A percentile compares a stretch with the other conserved stretches of the same genome.
phyloP scores from a whole-genome alignment of 1,140 invertebrate species.

The Homarus americanus region DNA sequence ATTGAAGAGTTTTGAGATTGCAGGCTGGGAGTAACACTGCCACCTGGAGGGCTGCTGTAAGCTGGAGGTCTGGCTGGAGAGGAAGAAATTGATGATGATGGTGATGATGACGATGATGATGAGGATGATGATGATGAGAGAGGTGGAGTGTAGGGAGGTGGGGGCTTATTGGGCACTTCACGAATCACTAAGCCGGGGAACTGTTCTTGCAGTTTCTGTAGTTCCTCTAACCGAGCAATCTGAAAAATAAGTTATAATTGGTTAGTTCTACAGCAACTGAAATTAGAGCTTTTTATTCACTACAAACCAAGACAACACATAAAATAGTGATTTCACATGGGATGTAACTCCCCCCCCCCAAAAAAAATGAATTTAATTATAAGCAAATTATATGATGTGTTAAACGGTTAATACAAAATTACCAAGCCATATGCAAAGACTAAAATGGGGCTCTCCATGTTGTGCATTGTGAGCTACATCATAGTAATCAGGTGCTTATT shows the following conservation, averaged over 20 bases:
- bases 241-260: conserved; percentile 72
- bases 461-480: no score
- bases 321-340: conserved; percentile 55
- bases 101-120: conserved; percentile 23
- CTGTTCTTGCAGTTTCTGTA: conserved; percentile 80
- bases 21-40: neutral
- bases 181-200: conserved; percentile 80
- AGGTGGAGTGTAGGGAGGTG: conserved; percentile 85
- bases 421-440: no score
- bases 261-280: no score
- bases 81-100: conserved; percentile 13
- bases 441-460: no score
- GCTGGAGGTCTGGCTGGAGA: conserved; percentile 45
- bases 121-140: conserved; percentile 8
- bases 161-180: conserved; percentile 86
- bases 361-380: no score
- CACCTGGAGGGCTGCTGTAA: conserved; percentile 14
- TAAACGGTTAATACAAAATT: no score
- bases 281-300: neutral
- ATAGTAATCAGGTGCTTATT: no score
- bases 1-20: neutral
- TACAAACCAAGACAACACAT: conserved; percentile 40
- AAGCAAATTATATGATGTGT: no score
- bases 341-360: neutral
- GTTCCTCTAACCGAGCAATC: conserved; percentile 82